Percentiles rank a stretch among this genome's conserved stretches.
phyloP scores from a whole-genome alignment of 2,888 invertebrate genomes.

The Noctua pronuba region DNA sequence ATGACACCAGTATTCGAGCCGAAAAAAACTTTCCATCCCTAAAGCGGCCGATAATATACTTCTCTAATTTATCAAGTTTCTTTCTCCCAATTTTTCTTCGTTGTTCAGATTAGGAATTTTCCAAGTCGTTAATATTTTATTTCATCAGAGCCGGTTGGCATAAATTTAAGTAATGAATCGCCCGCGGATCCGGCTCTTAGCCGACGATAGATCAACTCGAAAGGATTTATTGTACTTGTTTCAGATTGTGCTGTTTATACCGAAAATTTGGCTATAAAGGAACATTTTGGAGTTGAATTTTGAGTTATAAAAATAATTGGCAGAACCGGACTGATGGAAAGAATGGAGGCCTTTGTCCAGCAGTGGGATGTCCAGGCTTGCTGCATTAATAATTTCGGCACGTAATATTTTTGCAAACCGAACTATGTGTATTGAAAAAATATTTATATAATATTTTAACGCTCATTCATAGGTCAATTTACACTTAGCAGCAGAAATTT shows the following conservation, averaged over 20 bases:
- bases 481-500: neutral
- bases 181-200: slow-evolving; percentile 55
- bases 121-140: slow-evolving; percentile 64
- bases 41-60: slow-evolving; percentile 43
- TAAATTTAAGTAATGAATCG: slow-evolving; percentile 64
- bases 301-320: neutral
- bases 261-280: slow-evolving; percentile 23
- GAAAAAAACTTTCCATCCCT: slow-evolving; percentile 11
- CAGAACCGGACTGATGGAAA: neutral
- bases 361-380: neutral
- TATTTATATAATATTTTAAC: no score
- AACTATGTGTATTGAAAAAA: no score
- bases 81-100: slow-evolving; percentile 49
- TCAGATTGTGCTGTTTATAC: slow-evolving; percentile 54
- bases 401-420: neutral
- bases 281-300: slow-evolving; percentile 16
- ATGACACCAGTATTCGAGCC: slow-evolving; percentile 10
- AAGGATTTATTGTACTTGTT: slow-evolving; percentile 62
- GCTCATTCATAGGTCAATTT: neutral
- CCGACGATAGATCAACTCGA: slow-evolving; percentile 63
- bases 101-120: slow-evolving; percentile 60
- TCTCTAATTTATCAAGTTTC: slow-evolving; percentile 50
- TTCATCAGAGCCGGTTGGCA: slow-evolving; percentile 59
- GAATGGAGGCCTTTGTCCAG: neutral
- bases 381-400: neutral